Evolutionary conservation across 2,113 vertebrate genomes (phyloP).

Genomic region (Chrysemys picta): DNA sequence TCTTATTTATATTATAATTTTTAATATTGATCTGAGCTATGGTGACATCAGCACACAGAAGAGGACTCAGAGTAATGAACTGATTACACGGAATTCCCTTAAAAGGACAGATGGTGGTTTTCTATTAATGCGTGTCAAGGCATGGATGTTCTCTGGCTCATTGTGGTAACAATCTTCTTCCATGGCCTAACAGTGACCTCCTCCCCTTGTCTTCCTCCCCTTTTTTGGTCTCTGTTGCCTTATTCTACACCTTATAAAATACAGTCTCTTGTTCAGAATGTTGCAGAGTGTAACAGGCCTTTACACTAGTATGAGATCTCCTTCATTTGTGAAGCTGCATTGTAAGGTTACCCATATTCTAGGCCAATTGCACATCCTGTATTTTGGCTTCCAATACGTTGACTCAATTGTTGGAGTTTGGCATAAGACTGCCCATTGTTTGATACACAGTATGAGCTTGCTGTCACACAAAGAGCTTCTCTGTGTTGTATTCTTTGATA

Average conservation of each 20-base stretch:
- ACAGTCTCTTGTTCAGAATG: background rate
- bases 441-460: background rate
- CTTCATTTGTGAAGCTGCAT: background rate
- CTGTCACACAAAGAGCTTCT: background rate
- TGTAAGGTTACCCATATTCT: background rate
- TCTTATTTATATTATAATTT: background rate
- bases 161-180: conserved; percentile 13
- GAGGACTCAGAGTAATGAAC: background rate
- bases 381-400: background rate
- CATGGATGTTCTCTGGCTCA: background rate
- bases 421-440: background rate
- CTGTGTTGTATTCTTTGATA: background rate
- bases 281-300: fast-evolving
- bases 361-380: background rate
- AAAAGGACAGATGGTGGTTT: background rate
- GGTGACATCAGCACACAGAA: background rate
- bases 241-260: background rate
- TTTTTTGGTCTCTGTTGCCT: background rate
- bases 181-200: background rate
- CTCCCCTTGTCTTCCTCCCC: fast-evolving
- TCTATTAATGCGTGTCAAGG: background rate
- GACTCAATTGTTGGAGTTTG: background rate
- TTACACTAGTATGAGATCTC: background rate
- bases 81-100: conserved; percentile 7
- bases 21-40: background rate